Percentiles rank a stretch among this genome's conserved stretches.
These are phyloP conservation scores for Stratiomys singularior DNA, from an alignment of 2,888 invertebrate genomes.

Conservation along the genomic window DNA sequence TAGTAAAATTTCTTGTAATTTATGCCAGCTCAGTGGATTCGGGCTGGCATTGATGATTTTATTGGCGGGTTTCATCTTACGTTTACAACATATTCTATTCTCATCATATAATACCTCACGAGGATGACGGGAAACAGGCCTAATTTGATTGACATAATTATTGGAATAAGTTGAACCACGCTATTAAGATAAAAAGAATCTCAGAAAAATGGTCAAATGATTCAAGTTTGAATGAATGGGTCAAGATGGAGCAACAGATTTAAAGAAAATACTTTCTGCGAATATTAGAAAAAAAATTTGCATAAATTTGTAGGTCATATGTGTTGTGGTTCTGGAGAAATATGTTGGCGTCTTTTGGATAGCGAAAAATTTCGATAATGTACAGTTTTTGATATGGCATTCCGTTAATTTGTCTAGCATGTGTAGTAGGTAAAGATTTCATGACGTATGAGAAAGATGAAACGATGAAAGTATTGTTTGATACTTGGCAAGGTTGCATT, in stretches of 20 bases:
- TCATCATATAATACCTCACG: background rate
- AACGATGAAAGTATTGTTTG: too few relatives aligned
- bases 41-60: background rate
- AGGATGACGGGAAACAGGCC: background rate
- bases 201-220: background rate
- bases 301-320: background rate
- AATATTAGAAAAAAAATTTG: background rate
- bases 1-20: slow-evolving; percentile 25
- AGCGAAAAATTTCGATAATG: background rate
- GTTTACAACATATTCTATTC: too few relatives aligned
- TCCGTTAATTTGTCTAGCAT: background rate
- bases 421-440: too few relatives aligned
- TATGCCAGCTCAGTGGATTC: slow-evolving; percentile 11
- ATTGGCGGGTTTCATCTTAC: background rate
- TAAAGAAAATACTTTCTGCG: background rate
- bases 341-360: background rate
- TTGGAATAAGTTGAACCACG: background rate
- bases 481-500: too few relatives aligned
- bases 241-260: background rate
- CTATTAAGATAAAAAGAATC: background rate
- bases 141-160: slow-evolving; percentile 3
- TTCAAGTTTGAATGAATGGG: background rate
- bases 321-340: background rate
- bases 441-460: too few relatives aligned
- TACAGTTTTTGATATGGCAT: background rate